Percentiles rank a stretch among this genome's conserved stretches.
These are phyloP conservation scores for Aspidoscelis tigris DNA, from an alignment of 2,113 vertebrate genomes.

Conservation along the genomic window DNA sequence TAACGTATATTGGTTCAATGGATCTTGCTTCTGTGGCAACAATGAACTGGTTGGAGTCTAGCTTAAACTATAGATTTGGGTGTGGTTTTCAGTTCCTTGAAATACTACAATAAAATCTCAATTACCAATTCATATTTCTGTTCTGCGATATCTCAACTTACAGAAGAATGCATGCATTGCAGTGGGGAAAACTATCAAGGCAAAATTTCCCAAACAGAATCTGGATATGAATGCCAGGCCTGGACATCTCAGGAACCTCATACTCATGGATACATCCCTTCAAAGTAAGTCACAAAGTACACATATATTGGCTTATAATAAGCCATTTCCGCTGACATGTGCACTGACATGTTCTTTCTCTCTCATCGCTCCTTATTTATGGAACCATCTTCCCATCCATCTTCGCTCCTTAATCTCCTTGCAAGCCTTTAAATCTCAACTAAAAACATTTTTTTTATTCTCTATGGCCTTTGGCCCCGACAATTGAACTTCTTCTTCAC, in stretches of 20 bases:
- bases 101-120: neutral
- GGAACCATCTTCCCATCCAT: too few species aligned
- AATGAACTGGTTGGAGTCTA: neutral
- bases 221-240: conserved; percentile 75
- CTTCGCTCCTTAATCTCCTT: too few species aligned
- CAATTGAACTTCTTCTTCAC: too few species aligned
- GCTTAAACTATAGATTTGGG: neutral
- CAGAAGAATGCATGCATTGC: conserved; percentile 89
- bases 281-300: conserved; percentile 73
- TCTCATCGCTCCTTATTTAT: too few species aligned
- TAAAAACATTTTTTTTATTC: too few species aligned
- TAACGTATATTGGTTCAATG: too few species aligned
- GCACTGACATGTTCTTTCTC: neutral
- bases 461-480: too few species aligned
- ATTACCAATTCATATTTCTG: neutral
- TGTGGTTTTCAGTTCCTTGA: neutral
- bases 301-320: neutral
- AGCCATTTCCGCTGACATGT: neutral
- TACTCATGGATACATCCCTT: conserved; percentile 83
- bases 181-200: conserved; percentile 91
- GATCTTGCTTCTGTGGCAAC: too few species aligned
- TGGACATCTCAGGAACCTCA: conserved; percentile 91
- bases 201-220: conserved; percentile 80
- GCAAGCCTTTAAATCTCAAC: too few species aligned
- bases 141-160: neutral